Base-by-base conservation (phyloP, 2,888 invertebrate species). In the Stenodera caucasica region DNA sequence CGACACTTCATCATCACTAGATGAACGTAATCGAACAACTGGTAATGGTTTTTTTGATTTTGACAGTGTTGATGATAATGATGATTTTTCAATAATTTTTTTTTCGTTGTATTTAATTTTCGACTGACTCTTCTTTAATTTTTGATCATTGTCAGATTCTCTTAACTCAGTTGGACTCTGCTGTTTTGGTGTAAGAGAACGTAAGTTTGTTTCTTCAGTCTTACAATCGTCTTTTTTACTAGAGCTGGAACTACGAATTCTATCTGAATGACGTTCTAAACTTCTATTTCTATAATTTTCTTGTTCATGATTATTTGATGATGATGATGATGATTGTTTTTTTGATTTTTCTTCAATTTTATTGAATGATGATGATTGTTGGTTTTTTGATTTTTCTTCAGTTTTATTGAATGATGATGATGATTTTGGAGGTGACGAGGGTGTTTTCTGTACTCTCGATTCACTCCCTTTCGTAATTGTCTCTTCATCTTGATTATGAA, bases 1-100 rank as follows among this genome's bases (percentile, higher is more conserved):
- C 0, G 83, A 82, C 4, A 84, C 84, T 51, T 84, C 82, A 64
- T 82, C 83, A 67, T 86, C 86, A 72, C 87, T 86, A 7, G 85
- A 86, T 6, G 87, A 70, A 40, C 78, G 60, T 60, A 78, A 60
- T 63, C 88, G 85, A 0, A 87, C 86, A 5, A 86, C 82, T 0
- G 86, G 86, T 61, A 78, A 72, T 5, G 73, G 79, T 58, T 76
- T 76, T 51, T 54, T 54, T 35, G 40, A 53, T 45, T 60, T 59
- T 5, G 49, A 30, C 9, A 55, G 35, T 30, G 15, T 15, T n/a
- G n/a, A 37, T n/a, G 26, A n/a, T 50, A 12, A 5, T 29, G 23
- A 49, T n/a, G 23, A 9, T 29, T 32, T 52, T 52, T 52, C 29
- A 11, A 30, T n/a, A n/a, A n/a, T n/a, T n/a, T n/a, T n/a, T n/a